Evolutionary conservation across 2,888 invertebrate genomes (phyloP).

Genomic region (Mythimna pallens): DNA sequence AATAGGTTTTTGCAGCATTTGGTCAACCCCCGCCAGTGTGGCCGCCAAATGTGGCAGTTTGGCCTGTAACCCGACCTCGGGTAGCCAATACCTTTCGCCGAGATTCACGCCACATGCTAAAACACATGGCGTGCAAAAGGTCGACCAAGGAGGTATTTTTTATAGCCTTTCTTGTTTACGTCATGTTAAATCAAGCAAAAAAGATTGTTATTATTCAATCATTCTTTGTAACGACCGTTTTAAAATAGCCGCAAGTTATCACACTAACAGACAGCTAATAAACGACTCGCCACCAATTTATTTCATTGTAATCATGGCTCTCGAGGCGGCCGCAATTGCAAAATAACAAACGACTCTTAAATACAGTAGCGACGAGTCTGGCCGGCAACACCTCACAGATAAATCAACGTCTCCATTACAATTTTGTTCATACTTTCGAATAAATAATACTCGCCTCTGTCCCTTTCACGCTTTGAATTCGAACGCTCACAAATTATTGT

Average conservation of each 20-base stretch:
- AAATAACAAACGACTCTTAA: conserved; percentile 82
- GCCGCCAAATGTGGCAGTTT: conserved; percentile 80
- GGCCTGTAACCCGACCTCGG: conserved; percentile 80
- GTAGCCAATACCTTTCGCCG: conserved; percentile 77
- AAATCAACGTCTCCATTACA: conserved; percentile 87
- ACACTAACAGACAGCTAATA: conserved; percentile 58
- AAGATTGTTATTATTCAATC: conserved; percentile 64
- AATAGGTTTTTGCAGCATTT: conserved; percentile 81
- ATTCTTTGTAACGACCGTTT: conserved; percentile 57
- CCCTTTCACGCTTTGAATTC: conserved; percentile 85
- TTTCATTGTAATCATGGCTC: conserved; percentile 79
- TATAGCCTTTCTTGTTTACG: conserved; percentile 78
- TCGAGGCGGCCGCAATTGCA: conserved; percentile 75
- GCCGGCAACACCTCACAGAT: conserved; percentile 77
- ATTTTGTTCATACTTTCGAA: conserved; percentile 84
- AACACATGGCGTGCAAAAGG: conserved; percentile 85
- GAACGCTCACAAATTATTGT: conserved; percentile 89
- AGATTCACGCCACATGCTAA: conserved; percentile 84
- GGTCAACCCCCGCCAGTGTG: conserved; percentile 78
- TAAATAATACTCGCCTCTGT: conserved; percentile 79
- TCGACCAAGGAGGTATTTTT: conserved; percentile 86
- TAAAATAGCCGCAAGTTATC: conserved; percentile 60
- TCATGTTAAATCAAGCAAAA: conserved; percentile 66
- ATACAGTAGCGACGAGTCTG: conserved; percentile 81
- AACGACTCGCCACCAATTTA: conserved; percentile 77